A percentile compares a stretch with the other conserved stretches of the same genome.
Conservation (phyloP, 2,888 invertebrate species). For the Eupithecia inturbata region DNA sequence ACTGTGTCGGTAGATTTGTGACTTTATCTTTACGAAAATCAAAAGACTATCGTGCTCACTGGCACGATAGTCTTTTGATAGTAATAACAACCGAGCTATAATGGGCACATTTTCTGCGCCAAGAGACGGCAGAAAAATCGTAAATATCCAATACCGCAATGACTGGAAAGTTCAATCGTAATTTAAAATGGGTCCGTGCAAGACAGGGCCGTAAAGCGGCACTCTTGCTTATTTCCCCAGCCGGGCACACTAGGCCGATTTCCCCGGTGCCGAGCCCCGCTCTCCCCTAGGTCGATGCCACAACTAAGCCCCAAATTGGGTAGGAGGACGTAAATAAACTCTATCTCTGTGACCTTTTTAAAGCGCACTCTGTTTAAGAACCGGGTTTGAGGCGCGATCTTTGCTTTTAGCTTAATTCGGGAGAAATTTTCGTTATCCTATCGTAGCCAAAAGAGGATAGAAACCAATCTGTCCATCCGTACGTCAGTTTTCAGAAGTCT, state of each 20-base stretch:
- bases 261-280: background rate
- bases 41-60: no score
- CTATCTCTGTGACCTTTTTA: conserved; percentile 38
- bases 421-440: background rate
- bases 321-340: conserved; percentile 41
- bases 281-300: conserved; percentile 11
- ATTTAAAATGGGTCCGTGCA: conserved; percentile 4
- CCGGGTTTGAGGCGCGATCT: conserved; percentile 15
- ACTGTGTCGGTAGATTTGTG: no score
- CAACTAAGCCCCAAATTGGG: conserved; percentile 41
- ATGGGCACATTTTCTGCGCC: conserved; percentile 10
- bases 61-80: no score
- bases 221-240: conserved; percentile 11
- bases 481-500: background rate
- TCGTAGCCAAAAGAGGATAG: background rate
- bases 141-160: conserved; percentile 7
- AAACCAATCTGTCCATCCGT: background rate
- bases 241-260: background rate
- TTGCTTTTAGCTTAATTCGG: background rate
- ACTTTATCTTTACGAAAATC: background rate
- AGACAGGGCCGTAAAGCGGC: conserved; percentile 9
- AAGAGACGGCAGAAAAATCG: background rate
- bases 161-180: conserved; percentile 12
- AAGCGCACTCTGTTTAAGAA: conserved; percentile 37
- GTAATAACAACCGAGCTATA: background rate